phyloP scores from a whole-genome alignment of 2,888 invertebrate genomes.

The Lagria hirta region DNA sequence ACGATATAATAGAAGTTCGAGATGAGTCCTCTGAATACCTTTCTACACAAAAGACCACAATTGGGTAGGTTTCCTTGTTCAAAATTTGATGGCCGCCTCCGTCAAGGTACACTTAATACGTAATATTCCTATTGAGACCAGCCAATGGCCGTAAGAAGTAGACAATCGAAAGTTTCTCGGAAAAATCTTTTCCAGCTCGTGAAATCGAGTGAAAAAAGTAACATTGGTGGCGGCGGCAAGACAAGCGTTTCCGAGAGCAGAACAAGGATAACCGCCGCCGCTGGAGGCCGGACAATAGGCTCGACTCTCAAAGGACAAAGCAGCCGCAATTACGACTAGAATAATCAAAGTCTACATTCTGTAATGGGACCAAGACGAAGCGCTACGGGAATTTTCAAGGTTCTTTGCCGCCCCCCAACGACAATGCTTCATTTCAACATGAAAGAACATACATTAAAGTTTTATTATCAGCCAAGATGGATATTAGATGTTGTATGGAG shows the following conservation, averaged over 20 bases:
- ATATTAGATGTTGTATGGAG: conserved; percentile 27
- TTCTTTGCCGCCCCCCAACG: conserved; percentile 31
- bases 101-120: conserved; percentile 25
- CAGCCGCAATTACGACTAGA: conserved; percentile 50
- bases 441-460: conserved; percentile 43
- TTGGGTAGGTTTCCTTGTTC: conserved; percentile 10
- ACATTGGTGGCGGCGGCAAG: conserved; percentile 4
- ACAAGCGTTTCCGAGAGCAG: conserved; percentile 4
- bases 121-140: conserved; percentile 32
- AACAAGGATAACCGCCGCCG: conserved; percentile 22
- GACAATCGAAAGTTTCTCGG: conserved; percentile 45
- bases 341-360: conserved; percentile 53
- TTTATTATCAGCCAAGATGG: conserved; percentile 40
- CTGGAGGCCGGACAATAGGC: conserved; percentile 47
- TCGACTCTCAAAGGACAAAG: conserved; percentile 49
- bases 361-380: conserved; percentile 46
- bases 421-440: conserved; percentile 41
- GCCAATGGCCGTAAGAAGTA: conserved; percentile 37
- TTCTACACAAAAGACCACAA: conserved; percentile 15
- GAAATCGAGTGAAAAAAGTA: conserved; percentile 45
- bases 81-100: conserved; percentile 15
- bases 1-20: conserved; percentile 12
- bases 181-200: conserved; percentile 41
- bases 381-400: conserved; percentile 41
- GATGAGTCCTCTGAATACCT: conserved; percentile 5